phyloP scores from a whole-genome alignment of 2,113 vertebrate genomes.

The Coracopsis vasa region DNA sequence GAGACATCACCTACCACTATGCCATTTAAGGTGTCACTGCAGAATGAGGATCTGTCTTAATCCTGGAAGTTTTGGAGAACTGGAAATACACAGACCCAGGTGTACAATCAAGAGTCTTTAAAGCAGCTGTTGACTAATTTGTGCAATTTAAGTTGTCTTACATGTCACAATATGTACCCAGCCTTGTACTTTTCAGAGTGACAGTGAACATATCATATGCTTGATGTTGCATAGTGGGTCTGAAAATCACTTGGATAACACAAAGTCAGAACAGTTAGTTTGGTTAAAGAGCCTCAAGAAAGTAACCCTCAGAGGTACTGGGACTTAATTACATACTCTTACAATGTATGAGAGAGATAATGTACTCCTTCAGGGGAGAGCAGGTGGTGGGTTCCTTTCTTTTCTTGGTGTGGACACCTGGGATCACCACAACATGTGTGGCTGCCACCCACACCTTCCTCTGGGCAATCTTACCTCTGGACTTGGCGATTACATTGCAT shows the following conservation, averaged over 20 bases:
- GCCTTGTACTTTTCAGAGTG: background rate
- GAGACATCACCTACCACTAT: background rate
- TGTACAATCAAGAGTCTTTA: conserved; percentile 48
- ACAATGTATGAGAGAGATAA: background rate
- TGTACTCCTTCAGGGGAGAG: background rate
- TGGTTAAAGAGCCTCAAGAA: background rate
- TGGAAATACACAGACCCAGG: conserved; percentile 16
- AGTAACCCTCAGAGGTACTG: background rate
- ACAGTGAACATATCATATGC: background rate
- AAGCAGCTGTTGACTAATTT: conserved; percentile 47
- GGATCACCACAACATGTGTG: background rate
- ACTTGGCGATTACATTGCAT: background rate
- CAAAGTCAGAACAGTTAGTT: background rate
- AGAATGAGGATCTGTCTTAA: background rate
- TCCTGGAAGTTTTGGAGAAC: background rate
- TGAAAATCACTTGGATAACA: background rate
- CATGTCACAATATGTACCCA: background rate
- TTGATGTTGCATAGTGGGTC: background rate
- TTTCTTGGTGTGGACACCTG: background rate
- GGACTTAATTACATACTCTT: conserved; percentile 5
- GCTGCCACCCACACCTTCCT: conserved; percentile 10
- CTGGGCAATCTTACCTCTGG: background rate
- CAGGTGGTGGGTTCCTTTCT: background rate
- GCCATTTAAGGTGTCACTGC: background rate
- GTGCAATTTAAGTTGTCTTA: conserved; percentile 43